phyloP scores from a whole-genome alignment of 2,113 vertebrate species.

The Megaceryle torquata region DNA sequence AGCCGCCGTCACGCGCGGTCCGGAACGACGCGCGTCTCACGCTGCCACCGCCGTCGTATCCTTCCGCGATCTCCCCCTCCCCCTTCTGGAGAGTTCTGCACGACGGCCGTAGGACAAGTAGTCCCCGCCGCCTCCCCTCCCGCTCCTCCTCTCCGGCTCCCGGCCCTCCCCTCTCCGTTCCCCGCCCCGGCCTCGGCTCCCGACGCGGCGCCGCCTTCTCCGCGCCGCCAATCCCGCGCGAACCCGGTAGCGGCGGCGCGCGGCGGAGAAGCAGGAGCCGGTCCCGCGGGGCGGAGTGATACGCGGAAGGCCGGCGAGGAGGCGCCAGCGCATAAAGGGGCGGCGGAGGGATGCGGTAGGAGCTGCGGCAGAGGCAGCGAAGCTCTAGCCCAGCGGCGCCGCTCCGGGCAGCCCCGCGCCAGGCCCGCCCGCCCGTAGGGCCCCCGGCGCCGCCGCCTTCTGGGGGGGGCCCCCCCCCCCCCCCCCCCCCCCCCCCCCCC shows the following conservation, averaged over 20 bases:
- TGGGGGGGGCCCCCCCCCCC: neutral
- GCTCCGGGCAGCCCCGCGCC: neutral
- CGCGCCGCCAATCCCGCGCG: neutral
- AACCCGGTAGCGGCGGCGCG: neutral
- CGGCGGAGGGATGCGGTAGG: neutral
- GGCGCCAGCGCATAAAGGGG: neutral
- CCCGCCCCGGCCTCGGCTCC: neutral
- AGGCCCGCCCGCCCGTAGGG: neutral
- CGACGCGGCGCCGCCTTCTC: too few relatives aligned
- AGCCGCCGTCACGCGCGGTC: neutral
- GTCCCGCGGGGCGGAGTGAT: neutral
- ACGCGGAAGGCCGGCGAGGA: neutral
- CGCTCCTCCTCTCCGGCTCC: too few relatives aligned
- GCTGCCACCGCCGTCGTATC: neutral
- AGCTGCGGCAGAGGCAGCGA: neutral
- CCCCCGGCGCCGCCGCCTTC: neutral
- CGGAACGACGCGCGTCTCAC: rapidly evolving
- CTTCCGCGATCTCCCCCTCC: conserved; percentile 47
- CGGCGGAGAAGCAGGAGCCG: neutral
- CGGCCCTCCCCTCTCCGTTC: too few relatives aligned
- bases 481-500: neutral
- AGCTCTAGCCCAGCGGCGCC: neutral
- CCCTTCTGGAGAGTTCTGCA: conserved; percentile 59
- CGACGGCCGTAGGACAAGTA: neutral
- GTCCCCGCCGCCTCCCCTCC: neutral